Evolutionary conservation across 2,888 invertebrate species (phyloP), one percentile per base, ranked within the genome.

Genomic region (Xestia xanthographa): DNA sequence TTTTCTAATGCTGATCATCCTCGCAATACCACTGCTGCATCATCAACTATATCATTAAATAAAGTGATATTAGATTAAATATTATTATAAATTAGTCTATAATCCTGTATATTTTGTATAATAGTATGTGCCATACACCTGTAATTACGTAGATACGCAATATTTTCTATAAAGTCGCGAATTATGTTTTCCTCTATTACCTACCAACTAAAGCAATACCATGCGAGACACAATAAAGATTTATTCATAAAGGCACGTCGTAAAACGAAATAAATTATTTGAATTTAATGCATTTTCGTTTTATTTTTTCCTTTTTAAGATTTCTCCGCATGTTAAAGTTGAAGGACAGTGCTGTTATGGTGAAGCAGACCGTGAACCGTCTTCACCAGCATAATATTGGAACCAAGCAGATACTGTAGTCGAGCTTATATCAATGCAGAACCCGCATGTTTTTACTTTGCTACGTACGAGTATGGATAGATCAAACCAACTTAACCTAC

Each of bases 71-170:
- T 96, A 96, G 96, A 93, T 86, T 95, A 93, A 93, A 91, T 92
- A 92, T 86, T 91, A 85, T 85, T 58, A 80, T 75, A 84, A 87
- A 90, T 90, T 94, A 95, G 93, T 92, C 88, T 92, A 90, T 93
- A 94, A 94, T 94, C 94, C 94, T 96, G 96, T 96, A 96, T 94
- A 96, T 96, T 95, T 96, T 96, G 96, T 96, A 96, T 92, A 86
- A 95, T 96, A 96, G 94, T 92, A 92, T 95, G 96, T 95, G 96
- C 95, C 95, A 93, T 95, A 95, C 94, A 95, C 94, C 88, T 94
- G 94, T 95, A 95, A 94, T 95, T 93, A 93, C 88, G 95, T 96
- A 96, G 96, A 91, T 86, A 91, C 91, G 95, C 94, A 94, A 94
- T 93, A 93, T 96, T 96, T 95, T 96, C 94, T 95, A 95, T 93